Evolutionary conservation across 2,797 vertebrate genomes (phyloP).

Genomic region (Cossypha niveicapilla): DNA sequence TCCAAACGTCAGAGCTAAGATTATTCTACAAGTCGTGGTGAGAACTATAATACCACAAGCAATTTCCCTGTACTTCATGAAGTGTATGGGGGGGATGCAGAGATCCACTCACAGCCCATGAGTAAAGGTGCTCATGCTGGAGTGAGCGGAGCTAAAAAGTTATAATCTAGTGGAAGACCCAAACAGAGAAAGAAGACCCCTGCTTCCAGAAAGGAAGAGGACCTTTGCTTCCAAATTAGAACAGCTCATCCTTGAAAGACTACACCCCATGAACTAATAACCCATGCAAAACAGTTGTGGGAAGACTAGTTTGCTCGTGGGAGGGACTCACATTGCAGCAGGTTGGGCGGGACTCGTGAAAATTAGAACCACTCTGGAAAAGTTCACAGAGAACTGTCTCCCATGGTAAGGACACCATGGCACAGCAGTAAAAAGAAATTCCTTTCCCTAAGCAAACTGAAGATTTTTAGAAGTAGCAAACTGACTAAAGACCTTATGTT

Average conservation of each 20-base stretch:
- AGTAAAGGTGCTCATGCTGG: not conserved
- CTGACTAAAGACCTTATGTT: not conserved
- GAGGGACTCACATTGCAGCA: not conserved
- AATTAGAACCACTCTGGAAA: not conserved
- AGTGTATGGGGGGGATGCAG: not conserved
- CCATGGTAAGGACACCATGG: not conserved
- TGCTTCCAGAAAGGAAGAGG: not conserved
- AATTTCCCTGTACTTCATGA: not conserved
- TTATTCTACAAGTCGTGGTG: not conserved
- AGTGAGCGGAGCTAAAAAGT: not conserved
- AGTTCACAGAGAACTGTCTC: not conserved
- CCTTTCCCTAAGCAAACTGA: not conserved
- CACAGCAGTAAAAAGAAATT: not conserved
- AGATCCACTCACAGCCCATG: not conserved
- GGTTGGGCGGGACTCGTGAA: not conserved
- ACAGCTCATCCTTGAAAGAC: not conserved
- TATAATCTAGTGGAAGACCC: not conserved
- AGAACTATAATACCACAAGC: not conserved
- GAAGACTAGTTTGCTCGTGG: accelerated
- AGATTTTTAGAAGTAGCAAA: not conserved
- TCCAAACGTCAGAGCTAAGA: accelerated
- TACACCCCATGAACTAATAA: not conserved
- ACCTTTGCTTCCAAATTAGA: not conserved
- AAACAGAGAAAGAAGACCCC: not conserved
- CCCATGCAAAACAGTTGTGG: not conserved